Evolutionary conservation across 1,140 invertebrate genomes (phyloP), one percentile per base, ranked within the genome.

Genomic region (Sarcophaga peregrina): DNA sequence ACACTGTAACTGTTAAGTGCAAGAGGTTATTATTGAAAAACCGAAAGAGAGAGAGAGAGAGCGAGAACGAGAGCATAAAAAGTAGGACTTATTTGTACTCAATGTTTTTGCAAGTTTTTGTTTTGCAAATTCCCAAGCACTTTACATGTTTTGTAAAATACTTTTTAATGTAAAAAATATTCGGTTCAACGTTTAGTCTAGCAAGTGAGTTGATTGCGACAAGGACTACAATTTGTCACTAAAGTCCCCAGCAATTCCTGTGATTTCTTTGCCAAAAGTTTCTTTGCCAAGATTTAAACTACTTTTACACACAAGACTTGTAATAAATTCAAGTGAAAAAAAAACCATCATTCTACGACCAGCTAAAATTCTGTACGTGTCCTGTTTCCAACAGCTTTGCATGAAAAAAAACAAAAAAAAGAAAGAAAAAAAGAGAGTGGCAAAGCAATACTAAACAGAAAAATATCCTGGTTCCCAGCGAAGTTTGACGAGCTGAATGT

Each of bases 401-500:
- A 45, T 74, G 25, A 72, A 72, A n/a, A 72, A 7, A n/a, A 20
- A 25, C 62, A 72, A 37, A 4, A 37, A 1, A 37, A 37, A 68
- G 20, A 68, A 68, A 68, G n/a, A 58, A 58, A 58, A 58, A 58
- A n/a, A n/a, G n/a, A 37, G 25, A 37, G 25, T 37, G 25, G 25
- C 54, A 58, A 5, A 58, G n/a, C 54, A n/a, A 7, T n/a, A 58
- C 54, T 58, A n/a, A 68, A 68, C 62, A 7, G 17, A 78, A 50
- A 78, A 47, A 47, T 47, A 78, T 78, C 75, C 75, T 78, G 75
- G 75, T 78, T 78, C 75, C 75, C 75, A 50, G 75, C 75, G 75
- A 78, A 78, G 75, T 78, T 78, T 78, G 75, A 78, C 75, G 75
- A 78, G 75, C 75, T 78, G 20, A 78, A 78, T 47, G 50, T 78